Evolutionary conservation across 2,888 invertebrate genomes (phyloP).

Genomic region (Drosophila gaucha): DNA sequence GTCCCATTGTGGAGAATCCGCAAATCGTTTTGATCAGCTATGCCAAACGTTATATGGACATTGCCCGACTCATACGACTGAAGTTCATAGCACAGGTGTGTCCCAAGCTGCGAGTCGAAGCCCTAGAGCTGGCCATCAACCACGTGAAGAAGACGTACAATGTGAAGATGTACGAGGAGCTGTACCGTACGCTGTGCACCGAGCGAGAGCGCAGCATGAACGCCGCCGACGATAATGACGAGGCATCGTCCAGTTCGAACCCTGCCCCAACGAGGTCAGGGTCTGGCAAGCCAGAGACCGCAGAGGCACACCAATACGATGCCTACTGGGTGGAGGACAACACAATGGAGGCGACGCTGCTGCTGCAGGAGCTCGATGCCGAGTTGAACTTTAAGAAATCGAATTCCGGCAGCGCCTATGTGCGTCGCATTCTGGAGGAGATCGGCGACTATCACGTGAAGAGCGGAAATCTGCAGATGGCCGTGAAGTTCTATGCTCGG

Average conservation of each 20-base stretch:
- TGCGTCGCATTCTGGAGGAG: constrained; percentile 65
- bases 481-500: constrained; percentile 65
- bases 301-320: constrained; percentile 39
- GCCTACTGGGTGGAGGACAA: constrained; percentile 64
- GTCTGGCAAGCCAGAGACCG: neutral
- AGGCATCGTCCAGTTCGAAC: constrained; percentile 18
- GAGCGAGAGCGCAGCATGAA: constrained; percentile 27
- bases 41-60: constrained; percentile 54
- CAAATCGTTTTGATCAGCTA: constrained; percentile 49
- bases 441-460: constrained; percentile 70
- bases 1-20: constrained; percentile 31
- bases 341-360: constrained; percentile 59
- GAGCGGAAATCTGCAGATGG: constrained; percentile 61
- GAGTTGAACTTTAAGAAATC: constrained; percentile 67
- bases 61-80: constrained; percentile 47
- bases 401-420: constrained; percentile 58
- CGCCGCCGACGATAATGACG: neutral
- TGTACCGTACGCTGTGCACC: constrained; percentile 40
- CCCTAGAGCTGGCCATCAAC: constrained; percentile 56
- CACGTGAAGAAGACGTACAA: constrained; percentile 66
- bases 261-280: neutral
- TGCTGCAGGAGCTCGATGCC: constrained; percentile 66
- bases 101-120: constrained; percentile 55
- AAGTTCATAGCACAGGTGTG: constrained; percentile 66
- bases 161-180: constrained; percentile 59